A percentile compares a stretch with the other conserved stretches of the same genome.
phyloP scores from a whole-genome alignment of 2,797 vertebrate species.

The Acrocephalus scirpaceus region DNA sequence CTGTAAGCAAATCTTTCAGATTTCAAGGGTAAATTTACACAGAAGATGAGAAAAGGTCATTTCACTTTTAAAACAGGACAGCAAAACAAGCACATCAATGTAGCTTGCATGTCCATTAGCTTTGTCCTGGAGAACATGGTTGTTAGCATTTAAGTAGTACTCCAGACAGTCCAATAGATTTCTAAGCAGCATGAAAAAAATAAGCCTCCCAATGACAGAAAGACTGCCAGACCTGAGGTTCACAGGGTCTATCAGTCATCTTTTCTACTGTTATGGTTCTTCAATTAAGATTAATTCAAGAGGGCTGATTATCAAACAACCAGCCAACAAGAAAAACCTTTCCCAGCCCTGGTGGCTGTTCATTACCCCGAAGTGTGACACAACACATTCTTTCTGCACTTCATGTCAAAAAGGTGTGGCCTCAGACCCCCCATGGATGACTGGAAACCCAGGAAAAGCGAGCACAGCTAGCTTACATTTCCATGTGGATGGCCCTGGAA shows the following conservation, averaged over 20 bases:
- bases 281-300: neutral
- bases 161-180: neutral
- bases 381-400: neutral
- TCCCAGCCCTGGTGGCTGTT: neutral
- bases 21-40: neutral
- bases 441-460: neutral
- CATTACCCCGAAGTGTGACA: neutral
- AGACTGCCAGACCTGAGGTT: neutral
- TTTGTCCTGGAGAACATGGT: neutral
- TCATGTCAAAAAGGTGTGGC: neutral
- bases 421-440: rapidly evolving
- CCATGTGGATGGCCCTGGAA: neutral
- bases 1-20: neutral
- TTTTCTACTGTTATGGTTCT: neutral
- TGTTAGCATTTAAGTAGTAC: neutral
- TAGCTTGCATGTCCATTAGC: neutral
- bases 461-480: neutral
- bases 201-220: neutral
- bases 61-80: neutral
- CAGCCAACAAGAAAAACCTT: neutral
- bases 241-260: neutral
- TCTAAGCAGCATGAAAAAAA: neutral
- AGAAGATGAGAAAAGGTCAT: neutral
- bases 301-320: neutral
- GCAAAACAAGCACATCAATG: neutral